Evolutionary conservation across 2,113 vertebrate genomes (phyloP).

Genomic region (Progne subis): DNA sequence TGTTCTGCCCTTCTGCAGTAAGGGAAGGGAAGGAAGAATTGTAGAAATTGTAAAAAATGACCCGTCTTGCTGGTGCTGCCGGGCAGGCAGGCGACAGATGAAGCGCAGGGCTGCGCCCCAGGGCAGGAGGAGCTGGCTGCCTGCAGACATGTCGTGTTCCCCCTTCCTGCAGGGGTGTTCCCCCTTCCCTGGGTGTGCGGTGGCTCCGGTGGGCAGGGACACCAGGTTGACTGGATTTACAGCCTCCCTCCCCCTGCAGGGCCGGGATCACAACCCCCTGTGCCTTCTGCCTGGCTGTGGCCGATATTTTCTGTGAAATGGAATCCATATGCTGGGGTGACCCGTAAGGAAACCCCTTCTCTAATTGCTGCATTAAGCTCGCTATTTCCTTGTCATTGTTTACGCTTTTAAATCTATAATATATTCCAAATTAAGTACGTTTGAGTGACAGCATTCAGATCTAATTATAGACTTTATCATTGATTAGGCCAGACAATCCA

Average conservation of each 20-base stretch:
- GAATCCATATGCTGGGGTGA: slow-evolving; percentile 55
- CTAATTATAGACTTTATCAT: slow-evolving; percentile 44
- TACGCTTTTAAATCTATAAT: slow-evolving; percentile 47
- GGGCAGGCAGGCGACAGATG: not conserved
- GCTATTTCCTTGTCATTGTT: slow-evolving; percentile 61
- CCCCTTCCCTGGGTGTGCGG: too few relatives aligned
- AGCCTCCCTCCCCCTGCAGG: not conserved
- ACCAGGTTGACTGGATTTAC: not conserved
- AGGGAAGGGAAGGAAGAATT: accelerated
- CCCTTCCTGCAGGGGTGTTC: not conserved
- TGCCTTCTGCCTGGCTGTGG: not conserved
- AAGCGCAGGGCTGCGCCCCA: not conserved
- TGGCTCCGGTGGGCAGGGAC: too few relatives aligned
- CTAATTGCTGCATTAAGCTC: slow-evolving; percentile 55
- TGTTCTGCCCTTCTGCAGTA: accelerated
- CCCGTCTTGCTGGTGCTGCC: not conserved
- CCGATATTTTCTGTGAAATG: slow-evolving; percentile 36
- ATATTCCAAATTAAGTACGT: slow-evolving; percentile 59
- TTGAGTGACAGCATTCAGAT: slow-evolving; percentile 59
- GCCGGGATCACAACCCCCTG: not conserved
- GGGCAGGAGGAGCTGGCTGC: not conserved
- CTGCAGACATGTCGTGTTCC: too few relatives aligned
- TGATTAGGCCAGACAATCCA: slow-evolving; percentile 55
- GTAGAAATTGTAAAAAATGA: not conserved
- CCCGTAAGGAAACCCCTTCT: slow-evolving; percentile 31